Evolutionary conservation across 2,113 vertebrate genomes (phyloP), one percentile per base, ranked within the genome.

Genomic region (Todiramphus chloris): DNA sequence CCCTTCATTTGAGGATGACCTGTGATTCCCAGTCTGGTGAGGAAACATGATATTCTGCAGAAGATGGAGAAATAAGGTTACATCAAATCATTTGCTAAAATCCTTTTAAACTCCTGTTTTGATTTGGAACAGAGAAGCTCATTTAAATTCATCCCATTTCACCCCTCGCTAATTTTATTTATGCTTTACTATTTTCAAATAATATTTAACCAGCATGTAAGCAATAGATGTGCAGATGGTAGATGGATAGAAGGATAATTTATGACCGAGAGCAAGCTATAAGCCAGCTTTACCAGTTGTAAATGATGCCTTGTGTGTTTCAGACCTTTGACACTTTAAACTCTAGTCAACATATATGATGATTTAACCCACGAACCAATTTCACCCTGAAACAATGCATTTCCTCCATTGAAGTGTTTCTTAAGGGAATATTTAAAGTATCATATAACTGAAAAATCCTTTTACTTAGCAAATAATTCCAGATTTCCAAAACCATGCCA

Each of bases 361-460:
- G 80, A 92, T 87, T 90, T 87, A 94, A 33, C 56, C 51, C 46
- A 76, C 70, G 93, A 74, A 67, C 7, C 50, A 77, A 50, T 67
- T 68, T 46, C 2, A 4, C 50, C 9, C 41, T 3, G 1, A 96
- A 92, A 96, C 50, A 96, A 84, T 28, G 13, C 19, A 68, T 58
- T 96, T 96, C 21, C 59, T 92, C 68, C n/a, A 69, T 91, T 83
- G 41, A 76, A 95, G 63, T 16, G 4, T 35, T 95, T 93, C 79
- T 82, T 93, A 87, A 78, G 23, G 73, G 18, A 67, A 15, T 64
- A 50, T 95, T 86, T 95, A 75, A 77, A 53, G 30, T 63, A 39
- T 85, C 21, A 13, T 11, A 5, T 14, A 94, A 33, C 25, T 64
- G 31, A 35, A 89, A 96, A 83, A 63, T 23, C 16, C 8, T 92